These are phyloP conservation scores for Eospalax fontanierii DNA, from an alignment of 2,797 vertebrate genomes.

Conservation along the genomic window DNA sequence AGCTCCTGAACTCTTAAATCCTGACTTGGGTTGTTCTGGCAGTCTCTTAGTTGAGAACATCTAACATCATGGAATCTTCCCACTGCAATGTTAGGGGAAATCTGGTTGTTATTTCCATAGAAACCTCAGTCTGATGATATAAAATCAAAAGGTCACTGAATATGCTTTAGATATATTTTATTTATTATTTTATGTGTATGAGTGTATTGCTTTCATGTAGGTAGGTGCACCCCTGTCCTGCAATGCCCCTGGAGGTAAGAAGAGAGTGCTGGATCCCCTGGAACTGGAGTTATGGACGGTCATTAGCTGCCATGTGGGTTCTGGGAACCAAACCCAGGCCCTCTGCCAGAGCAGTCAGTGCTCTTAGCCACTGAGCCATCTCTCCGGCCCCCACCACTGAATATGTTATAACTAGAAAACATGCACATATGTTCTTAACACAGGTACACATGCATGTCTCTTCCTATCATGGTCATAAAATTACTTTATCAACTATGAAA, in stretches of 20 bases:
- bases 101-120: constrained; percentile 61
- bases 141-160: constrained; percentile 56
- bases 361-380: too few species aligned
- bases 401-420: background rate
- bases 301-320: too few species aligned
- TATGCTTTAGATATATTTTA: too few species aligned
- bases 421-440: background rate
- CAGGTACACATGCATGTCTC: background rate
- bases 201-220: too few species aligned
- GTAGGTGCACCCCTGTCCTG: too few species aligned
- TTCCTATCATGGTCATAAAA: constrained; percentile 18
- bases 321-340: too few species aligned
- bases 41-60: background rate
- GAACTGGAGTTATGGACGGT: too few species aligned
- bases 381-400: too few species aligned
- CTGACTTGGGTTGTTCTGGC: background rate
- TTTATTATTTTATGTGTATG: too few species aligned
- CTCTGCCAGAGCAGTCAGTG: too few species aligned
- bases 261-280: too few species aligned
- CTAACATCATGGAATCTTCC: background rate
- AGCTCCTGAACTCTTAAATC: background rate
- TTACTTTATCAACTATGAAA: constrained; percentile 45
- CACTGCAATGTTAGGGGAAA: constrained; percentile 24
- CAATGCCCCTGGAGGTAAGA: too few species aligned
- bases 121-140: constrained; percentile 38